A percentile compares a stretch with the other conserved stretches of the same genome.
phyloP scores from a whole-genome alignment of 2,113 vertebrate genomes.

The Perca fluviatilis region DNA sequence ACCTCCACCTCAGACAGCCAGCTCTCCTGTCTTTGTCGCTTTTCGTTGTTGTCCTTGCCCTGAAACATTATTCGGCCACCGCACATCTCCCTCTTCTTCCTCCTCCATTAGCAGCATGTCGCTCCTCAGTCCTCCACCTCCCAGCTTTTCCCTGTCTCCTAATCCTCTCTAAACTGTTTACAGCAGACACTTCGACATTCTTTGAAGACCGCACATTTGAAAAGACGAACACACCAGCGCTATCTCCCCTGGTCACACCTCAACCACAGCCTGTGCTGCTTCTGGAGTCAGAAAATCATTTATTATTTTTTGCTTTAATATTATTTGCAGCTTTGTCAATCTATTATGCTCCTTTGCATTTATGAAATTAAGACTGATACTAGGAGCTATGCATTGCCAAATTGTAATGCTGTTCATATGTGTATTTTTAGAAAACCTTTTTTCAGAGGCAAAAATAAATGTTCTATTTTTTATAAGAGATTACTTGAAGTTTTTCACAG shows the following conservation, averaged over 20 bases:
- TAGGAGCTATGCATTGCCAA: conserved; percentile 74
- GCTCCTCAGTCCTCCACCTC: conserved; percentile 4
- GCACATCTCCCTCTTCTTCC: background rate
- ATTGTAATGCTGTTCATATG: conserved; percentile 77
- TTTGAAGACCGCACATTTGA: conserved; percentile 56
- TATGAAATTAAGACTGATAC: conserved; percentile 58
- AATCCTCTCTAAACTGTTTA: conserved; percentile 76
- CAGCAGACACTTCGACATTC: conserved; percentile 76
- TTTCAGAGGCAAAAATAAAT: conserved; percentile 76
- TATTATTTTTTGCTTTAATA: conserved; percentile 36
- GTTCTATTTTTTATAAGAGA: conserved; percentile 86
- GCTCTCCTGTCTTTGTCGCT: background rate
- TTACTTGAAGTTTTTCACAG: conserved; percentile 84
- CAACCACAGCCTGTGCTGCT: conserved; percentile 47
- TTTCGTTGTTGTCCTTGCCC: background rate
- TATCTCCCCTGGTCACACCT: conserved; percentile 30
- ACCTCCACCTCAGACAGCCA: conserved; percentile 2
- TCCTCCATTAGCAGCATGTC: background rate
- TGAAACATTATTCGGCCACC: conserved; percentile 20
- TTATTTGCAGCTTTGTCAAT: conserved; percentile 42
- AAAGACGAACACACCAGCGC: conserved; percentile 77
- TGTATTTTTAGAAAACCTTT: conserved; percentile 80
- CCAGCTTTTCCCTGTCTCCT: background rate
- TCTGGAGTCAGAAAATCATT: conserved; percentile 27
- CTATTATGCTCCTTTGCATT: conserved; percentile 50